phyloP scores from a whole-genome alignment of 2,113 vertebrate genomes.

The Piprites chloris region DNA sequence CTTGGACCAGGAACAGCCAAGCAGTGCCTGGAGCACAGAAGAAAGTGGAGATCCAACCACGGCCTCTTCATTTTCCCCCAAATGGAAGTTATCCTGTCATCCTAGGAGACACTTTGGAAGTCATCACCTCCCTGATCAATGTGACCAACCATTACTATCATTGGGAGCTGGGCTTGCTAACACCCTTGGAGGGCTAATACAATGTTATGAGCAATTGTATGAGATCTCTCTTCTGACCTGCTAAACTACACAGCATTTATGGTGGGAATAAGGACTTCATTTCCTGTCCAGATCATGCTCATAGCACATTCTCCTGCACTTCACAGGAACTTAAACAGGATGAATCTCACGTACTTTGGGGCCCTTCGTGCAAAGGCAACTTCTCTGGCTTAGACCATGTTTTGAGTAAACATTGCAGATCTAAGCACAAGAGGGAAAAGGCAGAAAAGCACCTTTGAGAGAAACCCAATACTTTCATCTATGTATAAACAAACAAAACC shows the following conservation, averaged over 20 bases:
- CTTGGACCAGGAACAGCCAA: neutral
- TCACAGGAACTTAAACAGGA: neutral
- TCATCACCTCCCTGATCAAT: neutral
- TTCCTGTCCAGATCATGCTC: neutral
- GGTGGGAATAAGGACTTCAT: neutral
- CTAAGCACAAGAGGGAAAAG: neutral
- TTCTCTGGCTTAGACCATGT: neutral
- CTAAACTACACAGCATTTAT: neutral
- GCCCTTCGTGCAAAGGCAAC: neutral
- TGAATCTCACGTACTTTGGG: neutral
- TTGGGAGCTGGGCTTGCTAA: neutral
- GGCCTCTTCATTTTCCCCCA: neutral
- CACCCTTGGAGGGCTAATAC: neutral
- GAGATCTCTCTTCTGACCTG: neutral
- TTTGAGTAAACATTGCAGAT: neutral
- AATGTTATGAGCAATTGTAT: neutral
- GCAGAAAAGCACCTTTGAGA: neutral
- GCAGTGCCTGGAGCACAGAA: neutral
- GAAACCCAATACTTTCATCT: neutral
- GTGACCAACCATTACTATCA: fast-evolving
- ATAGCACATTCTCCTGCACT: neutral
- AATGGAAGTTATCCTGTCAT: neutral
- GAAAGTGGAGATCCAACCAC: neutral
- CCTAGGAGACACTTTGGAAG: neutral
- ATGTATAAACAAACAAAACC: neutral